These are phyloP conservation scores for Anthopleura xanthogrammica DNA, from an alignment of 92 coral and sea anemone genomes.

Conservation along the genomic window DNA sequence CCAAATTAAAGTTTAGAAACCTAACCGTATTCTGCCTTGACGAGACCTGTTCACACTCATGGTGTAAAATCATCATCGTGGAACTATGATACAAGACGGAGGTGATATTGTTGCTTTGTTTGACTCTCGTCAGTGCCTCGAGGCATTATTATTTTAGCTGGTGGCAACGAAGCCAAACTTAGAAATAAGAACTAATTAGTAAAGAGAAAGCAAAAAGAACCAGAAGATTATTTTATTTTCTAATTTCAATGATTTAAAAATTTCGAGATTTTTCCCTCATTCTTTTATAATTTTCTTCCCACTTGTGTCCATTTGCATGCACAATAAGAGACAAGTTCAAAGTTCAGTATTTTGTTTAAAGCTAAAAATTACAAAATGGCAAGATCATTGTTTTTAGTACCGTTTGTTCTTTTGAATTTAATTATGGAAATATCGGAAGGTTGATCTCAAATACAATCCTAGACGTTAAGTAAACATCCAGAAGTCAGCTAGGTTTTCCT, in stretches of 20 bases:
- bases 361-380: too few species aligned
- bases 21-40: neutral
- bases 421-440: neutral
- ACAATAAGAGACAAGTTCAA: too few species aligned
- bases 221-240: too few species aligned
- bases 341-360: too few species aligned
- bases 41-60: neutral
- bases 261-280: too few species aligned
- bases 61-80: neutral
- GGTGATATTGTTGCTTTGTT: neutral
- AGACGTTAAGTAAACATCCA: neutral
- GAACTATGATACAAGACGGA: too few species aligned
- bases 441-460: neutral
- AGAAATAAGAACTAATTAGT: neutral
- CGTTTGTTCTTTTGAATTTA: neutral
- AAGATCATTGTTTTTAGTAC: neutral
- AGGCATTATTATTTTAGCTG: neutral
- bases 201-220: neutral
- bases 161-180: neutral
- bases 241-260: too few species aligned
- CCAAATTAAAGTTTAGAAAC: neutral
- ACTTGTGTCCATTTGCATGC: too few species aligned
- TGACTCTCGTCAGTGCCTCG: neutral
- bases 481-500: neutral
- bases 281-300: too few species aligned